These are phyloP conservation scores for Tapera naevia DNA, from an alignment of 2,797 vertebrate genomes.

Conservation along the genomic window DNA sequence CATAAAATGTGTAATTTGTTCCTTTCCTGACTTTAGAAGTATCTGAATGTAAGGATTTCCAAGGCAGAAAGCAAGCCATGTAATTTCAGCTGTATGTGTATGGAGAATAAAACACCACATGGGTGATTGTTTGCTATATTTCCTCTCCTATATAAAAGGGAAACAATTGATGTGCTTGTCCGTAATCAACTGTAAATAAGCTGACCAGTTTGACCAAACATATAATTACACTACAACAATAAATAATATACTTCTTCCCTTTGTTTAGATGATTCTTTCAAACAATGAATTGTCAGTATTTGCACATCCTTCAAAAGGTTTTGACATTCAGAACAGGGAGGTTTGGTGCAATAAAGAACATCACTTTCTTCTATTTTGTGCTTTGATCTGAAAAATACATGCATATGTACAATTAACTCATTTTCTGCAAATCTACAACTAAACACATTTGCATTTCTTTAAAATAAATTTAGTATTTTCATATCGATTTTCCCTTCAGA, in stretches of 20 bases:
- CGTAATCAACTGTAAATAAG: not conserved
- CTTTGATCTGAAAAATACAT: not conserved
- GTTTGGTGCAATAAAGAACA: slow-evolving; percentile 9
- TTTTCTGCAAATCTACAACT: not conserved
- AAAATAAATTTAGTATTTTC: not conserved
- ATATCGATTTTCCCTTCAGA: not conserved
- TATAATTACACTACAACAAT: not conserved
- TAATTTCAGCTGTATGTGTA: not conserved
- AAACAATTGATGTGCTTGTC: not conserved
- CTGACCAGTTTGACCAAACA: not conserved
- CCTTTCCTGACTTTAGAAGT: not conserved
- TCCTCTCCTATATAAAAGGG: not conserved
- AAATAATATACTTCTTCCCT: not conserved
- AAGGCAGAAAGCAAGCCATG: not conserved
- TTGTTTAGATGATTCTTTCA: not conserved
- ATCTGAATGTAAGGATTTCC: not conserved
- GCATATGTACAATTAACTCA: not conserved
- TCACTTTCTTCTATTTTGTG: not conserved
- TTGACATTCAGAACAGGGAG: not conserved
- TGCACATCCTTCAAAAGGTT: not conserved
- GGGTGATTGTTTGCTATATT: not conserved
- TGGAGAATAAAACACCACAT: not conserved
- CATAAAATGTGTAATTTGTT: not conserved
- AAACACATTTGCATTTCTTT: not conserved
- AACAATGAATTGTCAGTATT: not conserved